A percentile compares a stretch with the other conserved stretches of the same genome.
Conservation (phyloP, 2,113 vertebrate genomes). For the Cyrtonyx montezumae region DNA sequence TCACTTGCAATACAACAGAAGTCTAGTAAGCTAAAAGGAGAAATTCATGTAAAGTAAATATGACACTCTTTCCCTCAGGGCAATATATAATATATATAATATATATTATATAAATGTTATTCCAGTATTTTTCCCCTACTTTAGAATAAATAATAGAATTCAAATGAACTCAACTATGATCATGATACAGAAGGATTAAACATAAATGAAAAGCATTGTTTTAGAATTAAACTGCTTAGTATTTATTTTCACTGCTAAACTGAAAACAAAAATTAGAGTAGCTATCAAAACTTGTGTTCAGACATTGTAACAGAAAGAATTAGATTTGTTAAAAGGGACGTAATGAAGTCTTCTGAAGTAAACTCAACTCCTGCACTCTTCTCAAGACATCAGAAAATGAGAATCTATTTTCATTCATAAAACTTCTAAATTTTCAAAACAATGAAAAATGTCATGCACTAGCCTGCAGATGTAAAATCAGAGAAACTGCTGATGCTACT, state of each 20-base stretch:
- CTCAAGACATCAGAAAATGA: neutral
- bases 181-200: neutral
- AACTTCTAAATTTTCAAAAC: neutral
- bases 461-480: neutral
- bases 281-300: neutral
- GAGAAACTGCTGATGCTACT: neutral
- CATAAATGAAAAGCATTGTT: neutral
- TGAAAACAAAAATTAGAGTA: neutral
- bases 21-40: neutral
- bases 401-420: neutral
- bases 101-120: neutral
- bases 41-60: neutral
- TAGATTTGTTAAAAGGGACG: neutral
- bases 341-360: neutral
- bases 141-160: neutral
- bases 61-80: neutral
- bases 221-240: neutral
- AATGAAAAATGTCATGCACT: neutral
- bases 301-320: neutral
- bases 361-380: neutral
- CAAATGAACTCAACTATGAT: neutral
- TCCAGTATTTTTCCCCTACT: neutral
- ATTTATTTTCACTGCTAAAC: neutral
- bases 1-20: neutral
- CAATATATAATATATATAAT: neutral